A percentile compares a stretch with the other conserved stretches of the same genome.
Evolutionary conservation across 2,113 vertebrate genomes (phyloP).

Genomic region (Menura novaehollandiae): DNA sequence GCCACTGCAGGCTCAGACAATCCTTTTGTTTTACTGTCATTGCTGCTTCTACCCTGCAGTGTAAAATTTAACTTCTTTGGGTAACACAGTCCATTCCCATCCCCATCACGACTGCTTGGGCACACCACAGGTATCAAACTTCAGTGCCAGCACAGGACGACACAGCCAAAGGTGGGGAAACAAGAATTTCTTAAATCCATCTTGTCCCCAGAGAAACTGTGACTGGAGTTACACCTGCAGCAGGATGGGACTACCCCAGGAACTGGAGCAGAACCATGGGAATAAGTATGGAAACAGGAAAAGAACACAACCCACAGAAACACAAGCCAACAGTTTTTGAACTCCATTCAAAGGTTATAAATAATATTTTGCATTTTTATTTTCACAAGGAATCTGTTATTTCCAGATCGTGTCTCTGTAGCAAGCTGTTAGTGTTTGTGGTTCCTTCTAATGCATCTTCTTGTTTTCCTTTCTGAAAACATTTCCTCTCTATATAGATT

Average conservation of each 20-base stretch:
- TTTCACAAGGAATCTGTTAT: conserved; percentile 19
- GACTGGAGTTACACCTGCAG: neutral
- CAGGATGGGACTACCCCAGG: accelerated
- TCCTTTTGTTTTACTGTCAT: neutral
- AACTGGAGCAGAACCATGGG: neutral
- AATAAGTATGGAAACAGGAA: neutral
- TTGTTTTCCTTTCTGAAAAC: neutral
- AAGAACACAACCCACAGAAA: neutral
- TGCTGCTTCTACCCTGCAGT: neutral
- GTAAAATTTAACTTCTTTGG: neutral
- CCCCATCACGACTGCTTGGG: neutral
- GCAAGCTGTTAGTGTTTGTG: conserved; percentile 42
- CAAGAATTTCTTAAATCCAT: neutral
- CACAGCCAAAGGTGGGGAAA: neutral
- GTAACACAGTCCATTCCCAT: neutral
- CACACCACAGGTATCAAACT: neutral
- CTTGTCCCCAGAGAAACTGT: neutral
- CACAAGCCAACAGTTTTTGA: neutral
- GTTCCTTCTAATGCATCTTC: neutral
- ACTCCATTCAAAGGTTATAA: neutral
- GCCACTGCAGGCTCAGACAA: neutral
- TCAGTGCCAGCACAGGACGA: neutral
- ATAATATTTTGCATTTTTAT: neutral
- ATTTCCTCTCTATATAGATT: neutral
- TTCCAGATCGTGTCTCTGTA: neutral